Evolutionary conservation across 1,140 invertebrate genomes (phyloP).

Genomic region (Melitaea cinxia): DNA sequence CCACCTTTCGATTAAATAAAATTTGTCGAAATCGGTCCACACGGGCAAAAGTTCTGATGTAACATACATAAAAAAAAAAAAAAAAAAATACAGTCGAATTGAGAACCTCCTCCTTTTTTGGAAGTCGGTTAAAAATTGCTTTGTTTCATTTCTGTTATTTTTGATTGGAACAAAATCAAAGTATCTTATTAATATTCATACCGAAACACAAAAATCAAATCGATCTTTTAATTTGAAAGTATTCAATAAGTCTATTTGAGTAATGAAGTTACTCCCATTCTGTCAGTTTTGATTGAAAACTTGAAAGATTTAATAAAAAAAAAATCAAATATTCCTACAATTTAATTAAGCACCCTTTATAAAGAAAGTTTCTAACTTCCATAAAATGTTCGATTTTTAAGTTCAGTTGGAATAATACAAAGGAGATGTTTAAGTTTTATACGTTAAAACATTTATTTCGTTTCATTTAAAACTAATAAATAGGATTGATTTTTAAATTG

Average conservation of each 20-base stretch:
- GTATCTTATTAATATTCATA: constrained; percentile 17
- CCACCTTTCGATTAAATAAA: too few species aligned
- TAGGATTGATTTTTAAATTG: too few species aligned
- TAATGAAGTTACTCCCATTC: constrained; percentile 37
- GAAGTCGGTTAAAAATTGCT: too few species aligned
- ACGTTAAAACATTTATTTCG: neutral
- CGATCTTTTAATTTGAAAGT: constrained; percentile 39
- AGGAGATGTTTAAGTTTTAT: neutral
- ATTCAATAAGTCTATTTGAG: constrained; percentile 36
- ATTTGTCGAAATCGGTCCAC: too few species aligned
- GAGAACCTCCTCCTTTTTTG: too few species aligned
- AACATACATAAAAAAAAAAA: too few species aligned
- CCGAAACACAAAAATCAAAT: constrained; percentile 33
- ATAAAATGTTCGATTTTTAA: constrained; percentile 27
- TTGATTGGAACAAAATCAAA: neutral
- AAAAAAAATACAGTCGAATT: too few species aligned
- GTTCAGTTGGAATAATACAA: neutral
- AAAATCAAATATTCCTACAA: constrained; percentile 35
- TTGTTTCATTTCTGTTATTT: too few species aligned
- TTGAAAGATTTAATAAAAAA: constrained; percentile 39
- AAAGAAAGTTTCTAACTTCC: constrained; percentile 23
- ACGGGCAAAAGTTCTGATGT: too few species aligned
- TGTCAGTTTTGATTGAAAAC: constrained; percentile 35
- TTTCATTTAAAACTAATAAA: neutral
- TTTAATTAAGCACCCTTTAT: constrained; percentile 34